Conservation (phyloP, 2,113 vertebrate genomes). For the Scopus umbretta region DNA sequence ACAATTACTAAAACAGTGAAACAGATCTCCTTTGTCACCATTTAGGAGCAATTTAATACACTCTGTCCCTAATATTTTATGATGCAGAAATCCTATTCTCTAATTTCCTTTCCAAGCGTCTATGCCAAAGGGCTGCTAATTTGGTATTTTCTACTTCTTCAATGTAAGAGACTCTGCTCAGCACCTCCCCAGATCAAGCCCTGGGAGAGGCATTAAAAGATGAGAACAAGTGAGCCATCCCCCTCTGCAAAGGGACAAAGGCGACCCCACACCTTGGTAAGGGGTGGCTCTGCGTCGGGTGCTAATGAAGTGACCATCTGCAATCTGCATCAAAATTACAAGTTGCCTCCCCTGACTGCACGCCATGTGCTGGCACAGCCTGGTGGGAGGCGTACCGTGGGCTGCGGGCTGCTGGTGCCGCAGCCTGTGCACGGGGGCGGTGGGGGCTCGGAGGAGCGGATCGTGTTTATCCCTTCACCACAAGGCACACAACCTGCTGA, state of each 20-base stretch:
- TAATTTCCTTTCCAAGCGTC: constrained; percentile 14
- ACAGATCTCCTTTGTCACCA: constrained; percentile 61
- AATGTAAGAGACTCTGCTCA: neutral
- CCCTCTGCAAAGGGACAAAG: neutral
- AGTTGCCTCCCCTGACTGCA: constrained; percentile 68
- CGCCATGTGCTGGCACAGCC: constrained; percentile 70
- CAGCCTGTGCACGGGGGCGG: constrained; percentile 14
- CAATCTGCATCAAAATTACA: constrained; percentile 65
- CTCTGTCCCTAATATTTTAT: constrained; percentile 22
- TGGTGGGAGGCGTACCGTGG: constrained; percentile 49
- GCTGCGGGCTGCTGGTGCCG: neutral
- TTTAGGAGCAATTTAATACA: constrained; percentile 54
- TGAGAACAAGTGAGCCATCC: neutral
- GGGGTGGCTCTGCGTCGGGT: neutral
- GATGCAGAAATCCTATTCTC: constrained; percentile 6
- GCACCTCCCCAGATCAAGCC: neutral
- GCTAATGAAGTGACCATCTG: constrained; percentile 73
- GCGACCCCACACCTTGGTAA: neutral
- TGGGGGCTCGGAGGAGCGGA: neutral
- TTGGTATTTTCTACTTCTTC: neutral
- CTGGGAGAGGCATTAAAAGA: neutral
- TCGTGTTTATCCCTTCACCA: constrained; percentile 59
- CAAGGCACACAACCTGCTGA: constrained; percentile 76
- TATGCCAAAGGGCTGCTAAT: neutral
- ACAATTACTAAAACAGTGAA: constrained; percentile 68